phyloP scores from a whole-genome alignment of 1,140 invertebrate species.

The Drosophila carrolli region DNA sequence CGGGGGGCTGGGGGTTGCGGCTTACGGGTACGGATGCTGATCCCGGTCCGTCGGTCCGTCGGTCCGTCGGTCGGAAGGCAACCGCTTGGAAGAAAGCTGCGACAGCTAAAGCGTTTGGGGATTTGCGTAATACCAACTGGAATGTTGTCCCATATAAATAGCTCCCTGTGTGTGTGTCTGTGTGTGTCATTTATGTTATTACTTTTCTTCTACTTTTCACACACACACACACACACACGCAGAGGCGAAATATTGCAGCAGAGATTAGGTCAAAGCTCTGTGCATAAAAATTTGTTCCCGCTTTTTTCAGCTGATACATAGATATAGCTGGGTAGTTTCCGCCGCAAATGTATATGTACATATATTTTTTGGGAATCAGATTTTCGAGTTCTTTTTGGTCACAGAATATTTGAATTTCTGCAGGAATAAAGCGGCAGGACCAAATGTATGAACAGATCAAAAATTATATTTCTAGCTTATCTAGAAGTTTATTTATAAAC shows the following conservation, averaged over 20 bases:
- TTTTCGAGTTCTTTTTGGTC: no score
- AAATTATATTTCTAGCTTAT: no score
- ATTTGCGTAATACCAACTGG: constrained; percentile 81
- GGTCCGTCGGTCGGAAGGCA: constrained; percentile 68
- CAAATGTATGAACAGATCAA: no score
- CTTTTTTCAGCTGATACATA: constrained; percentile 55
- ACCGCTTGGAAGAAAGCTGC: constrained; percentile 80
- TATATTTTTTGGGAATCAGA: not conserved
- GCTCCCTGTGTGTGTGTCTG: constrained; percentile 40
- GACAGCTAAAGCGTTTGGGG: constrained; percentile 80
- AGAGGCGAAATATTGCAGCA: constrained; percentile 75
- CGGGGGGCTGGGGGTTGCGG: not conserved
- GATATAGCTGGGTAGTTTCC: constrained; percentile 6
- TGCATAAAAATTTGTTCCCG: constrained; percentile 58
- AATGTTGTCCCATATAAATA: constrained; percentile 82
- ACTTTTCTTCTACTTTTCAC: constrained; percentile 52
- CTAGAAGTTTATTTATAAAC: no score
- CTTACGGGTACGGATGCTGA: constrained; percentile 1
- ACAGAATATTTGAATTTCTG: no score
- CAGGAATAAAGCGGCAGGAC: no score
- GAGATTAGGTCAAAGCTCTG: constrained; percentile 81
- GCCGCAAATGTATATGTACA: constrained; percentile 1
- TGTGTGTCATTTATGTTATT: constrained; percentile 75
- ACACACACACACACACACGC: constrained; percentile 8
- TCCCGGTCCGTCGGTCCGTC: constrained; percentile 15